Evolutionary conservation across 2,113 vertebrate genomes (phyloP), one percentile per base, ranked within the genome.

Genomic region (Epinephelus fuscoguttatus): DNA sequence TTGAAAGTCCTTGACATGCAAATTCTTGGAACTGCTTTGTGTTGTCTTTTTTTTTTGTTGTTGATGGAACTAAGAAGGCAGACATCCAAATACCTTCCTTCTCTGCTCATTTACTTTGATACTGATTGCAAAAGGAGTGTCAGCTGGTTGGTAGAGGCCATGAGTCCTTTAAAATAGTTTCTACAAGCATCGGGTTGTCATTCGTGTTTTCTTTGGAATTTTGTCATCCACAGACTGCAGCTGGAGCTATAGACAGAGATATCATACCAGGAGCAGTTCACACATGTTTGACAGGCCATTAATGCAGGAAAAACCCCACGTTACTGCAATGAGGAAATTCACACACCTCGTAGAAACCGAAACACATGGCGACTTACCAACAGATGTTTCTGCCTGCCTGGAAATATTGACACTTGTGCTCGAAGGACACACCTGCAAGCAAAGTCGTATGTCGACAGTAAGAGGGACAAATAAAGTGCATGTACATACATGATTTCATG

Each of bases 231-330:
- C 19, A 30, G 4, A 27, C 15, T 50, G 40, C 47, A 45, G 47
- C 47, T 49, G 5, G 6, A 49, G 50, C 21, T 60, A 30, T 45
- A 42, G 55, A 17, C 10, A 0, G 27, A 15, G 72, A 55, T 23
- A 21, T 40, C 61, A 63, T 23, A 63, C 23, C 60, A 18, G 72
- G 61, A 73, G 52, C n/a, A 0, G 81, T 84, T 78, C 1, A 14
- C 61, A 82, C 75, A 76, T 3, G 83, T 82, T 52, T 88, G 84
- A 90, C 80, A 80, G 47, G 49, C 19, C 10, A 2, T 30, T 63
- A 61, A 13, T 1, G 2, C n/a, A 75, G 86, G 86, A 83, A 59
- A 90, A 91, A 83, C 45, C 80, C 81, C 56, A 3, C 1, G 2
- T 49, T 62, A 33, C 47, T 33, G 80, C 71, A 84, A 59, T 4